Base-by-base conservation (phyloP, 2,113 vertebrate genomes). In the Petrocephalus zakoni region DNA sequence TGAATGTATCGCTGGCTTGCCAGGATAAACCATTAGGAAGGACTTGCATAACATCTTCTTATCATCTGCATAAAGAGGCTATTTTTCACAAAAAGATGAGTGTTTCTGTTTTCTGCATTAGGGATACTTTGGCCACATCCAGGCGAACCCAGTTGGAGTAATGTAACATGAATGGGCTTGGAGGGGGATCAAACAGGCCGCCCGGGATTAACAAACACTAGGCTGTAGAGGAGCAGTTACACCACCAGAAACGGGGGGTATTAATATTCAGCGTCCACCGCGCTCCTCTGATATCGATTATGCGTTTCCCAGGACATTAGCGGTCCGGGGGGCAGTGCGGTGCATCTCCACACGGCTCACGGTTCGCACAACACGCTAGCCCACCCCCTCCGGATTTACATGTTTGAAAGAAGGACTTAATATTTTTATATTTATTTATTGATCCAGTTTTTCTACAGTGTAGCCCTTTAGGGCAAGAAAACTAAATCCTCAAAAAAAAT, bases 261-360 rank as follows among this genome's bases (percentile, higher is more conserved):
- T 86, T 86, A 56, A 86, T 86, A 86, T 86, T 86, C 84, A 55
- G 51, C 49, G 2, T 7, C 84, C 13, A 9, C 52, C 2, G 15
- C 10, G 52, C 46, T 55, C 51, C 52, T 86, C 51, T 86, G 29
- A 55, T 86, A 86, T 86, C n/a, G 84, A 86, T 86, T 37, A 37
- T 34, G 52, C 56, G 52, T 49, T 53, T 86, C 13, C n/a, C 25
- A 34, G 52, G 29, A 34, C 25, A n/a, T 86, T 25, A 53, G 15
- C 29, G 25, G 22, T 25, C 52, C 2, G 19, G 37, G 46, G 25
- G 25, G 29, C 78, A 82, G 37, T 29, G n/a, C 5, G 8, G 34
- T 10, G 42, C 37, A 47, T 42, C 37, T 83, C 81, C 42, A 49
- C 34, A 2, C 15, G 34, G 72, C 72, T 78, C 17, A 42, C 11